Percentiles rank a stretch among this genome's conserved stretches.
These are phyloP conservation scores for Drosophila asahinai DNA, from an alignment of 1,140 invertebrate genomes.

Conservation along the genomic window DNA sequence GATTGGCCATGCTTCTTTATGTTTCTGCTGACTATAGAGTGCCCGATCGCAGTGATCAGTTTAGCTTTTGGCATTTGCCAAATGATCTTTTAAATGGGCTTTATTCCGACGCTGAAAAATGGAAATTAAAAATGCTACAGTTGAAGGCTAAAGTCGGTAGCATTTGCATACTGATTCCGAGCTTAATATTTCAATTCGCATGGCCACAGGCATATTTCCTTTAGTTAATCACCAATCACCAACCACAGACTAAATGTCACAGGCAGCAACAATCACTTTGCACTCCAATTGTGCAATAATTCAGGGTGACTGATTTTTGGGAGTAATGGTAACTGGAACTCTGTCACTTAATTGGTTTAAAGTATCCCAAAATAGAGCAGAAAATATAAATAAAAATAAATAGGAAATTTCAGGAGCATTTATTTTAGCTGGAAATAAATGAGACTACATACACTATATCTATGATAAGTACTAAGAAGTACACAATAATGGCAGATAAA, in stretches of 20 bases:
- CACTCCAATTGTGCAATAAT: background rate
- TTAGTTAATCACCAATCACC: conserved; percentile 33
- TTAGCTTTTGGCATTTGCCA: conserved; percentile 56
- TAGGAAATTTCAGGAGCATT: background rate
- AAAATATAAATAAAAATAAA: no score
- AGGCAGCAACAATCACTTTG: background rate
- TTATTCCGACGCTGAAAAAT: conserved; percentile 25
- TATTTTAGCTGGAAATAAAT: background rate
- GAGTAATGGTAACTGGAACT: background rate
- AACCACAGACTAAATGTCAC: conserved; percentile 27
- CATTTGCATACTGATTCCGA: conserved; percentile 43
- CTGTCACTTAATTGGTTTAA: background rate
- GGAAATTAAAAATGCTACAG: conserved; percentile 49
- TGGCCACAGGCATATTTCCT: conserved; percentile 23
- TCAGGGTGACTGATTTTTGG: background rate
- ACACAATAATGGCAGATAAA: no score
- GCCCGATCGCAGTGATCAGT: conserved; percentile 26
- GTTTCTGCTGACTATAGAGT: background rate
- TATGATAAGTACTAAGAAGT: no score
- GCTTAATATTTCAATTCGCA: conserved; percentile 21
- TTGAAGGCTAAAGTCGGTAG: conserved; percentile 43
- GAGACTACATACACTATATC: no score
- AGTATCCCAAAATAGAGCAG: background rate
- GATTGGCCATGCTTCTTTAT: conserved; percentile 57
- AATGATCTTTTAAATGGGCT: conserved; percentile 53